phyloP scores from a whole-genome alignment of 2,888 invertebrate genomes.

The Poecilus cupreus region DNA sequence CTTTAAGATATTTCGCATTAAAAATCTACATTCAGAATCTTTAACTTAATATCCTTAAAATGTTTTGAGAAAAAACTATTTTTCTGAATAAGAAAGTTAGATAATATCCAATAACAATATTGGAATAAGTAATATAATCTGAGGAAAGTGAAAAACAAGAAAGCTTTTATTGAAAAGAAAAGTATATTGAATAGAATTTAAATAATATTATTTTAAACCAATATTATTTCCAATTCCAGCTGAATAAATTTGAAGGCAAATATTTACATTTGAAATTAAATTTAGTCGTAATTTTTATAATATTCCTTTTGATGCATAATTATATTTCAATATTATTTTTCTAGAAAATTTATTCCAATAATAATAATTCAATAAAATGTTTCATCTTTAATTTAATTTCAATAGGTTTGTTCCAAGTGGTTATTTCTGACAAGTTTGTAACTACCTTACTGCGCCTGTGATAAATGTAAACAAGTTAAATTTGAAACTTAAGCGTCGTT shows the following conservation, averaged over 20 bases:
- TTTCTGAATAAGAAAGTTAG: neutral
- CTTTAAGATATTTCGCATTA: too few relatives aligned
- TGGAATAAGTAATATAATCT: slow-evolving; percentile 1
- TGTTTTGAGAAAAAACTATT: neutral
- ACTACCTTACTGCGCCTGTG: too few relatives aligned
- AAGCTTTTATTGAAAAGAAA: neutral
- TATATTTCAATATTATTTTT: neutral
- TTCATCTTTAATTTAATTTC: too few relatives aligned
- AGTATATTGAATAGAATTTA: neutral
- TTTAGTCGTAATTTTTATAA: neutral
- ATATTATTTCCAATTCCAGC: too few relatives aligned
- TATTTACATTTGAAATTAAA: neutral
- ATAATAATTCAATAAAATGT: too few relatives aligned
- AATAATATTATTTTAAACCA: slow-evolving; percentile 10
- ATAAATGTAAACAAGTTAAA: too few relatives aligned
- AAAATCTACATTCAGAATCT: too few relatives aligned
- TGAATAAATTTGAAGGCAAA: neutral
- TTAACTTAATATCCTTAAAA: too few relatives aligned
- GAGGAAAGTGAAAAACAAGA: neutral
- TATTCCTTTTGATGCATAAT: neutral
- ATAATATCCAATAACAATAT: neutral
- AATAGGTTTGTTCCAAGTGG: too few relatives aligned
- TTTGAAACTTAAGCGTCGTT: too few relatives aligned
- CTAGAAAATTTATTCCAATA: too few relatives aligned
- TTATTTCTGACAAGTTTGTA: too few relatives aligned